Base-by-base conservation (phyloP, 2,888 invertebrate genomes). In the Nymphalis polychloros region DNA sequence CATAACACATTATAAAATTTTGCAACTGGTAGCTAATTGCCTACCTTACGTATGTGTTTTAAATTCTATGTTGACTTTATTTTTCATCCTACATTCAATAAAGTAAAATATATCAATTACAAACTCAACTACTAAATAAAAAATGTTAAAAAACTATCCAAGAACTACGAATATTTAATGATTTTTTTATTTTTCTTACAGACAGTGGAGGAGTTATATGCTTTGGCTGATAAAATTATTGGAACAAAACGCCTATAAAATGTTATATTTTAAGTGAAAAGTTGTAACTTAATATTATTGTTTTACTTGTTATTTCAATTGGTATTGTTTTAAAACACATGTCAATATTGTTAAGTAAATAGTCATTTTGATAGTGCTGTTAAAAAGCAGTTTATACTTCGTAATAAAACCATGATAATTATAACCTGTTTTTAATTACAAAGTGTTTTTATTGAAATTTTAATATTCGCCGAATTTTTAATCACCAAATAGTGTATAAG, bases 181-280 rank as follows among this genome's bases (percentile, higher is more conserved):
- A 16, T 8, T 23, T 41, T 70, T 67, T 59, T 68, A 52, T 69
- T 77, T 80, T 76, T 75, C 78, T 93, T 93, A 60, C 93, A 95
- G 95, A 94, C 94, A 4, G 95, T 96, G 61, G 95, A 95, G 76
- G 95, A 95, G 78, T 89, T 96, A 77, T 95, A 96, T 81, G 84
- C 89, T 16, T 85, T 95, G 75, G 95, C 95, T 5, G 95, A 95
- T 81, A 93, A 94, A 82, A 95, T 95, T 59, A 94, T 95, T 65
- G 95, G 92, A 76, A 85, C 83, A 2, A 92, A 92, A 81, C 89
- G 90, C 71, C 72, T 88, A 49, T 88, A 80, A 80, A 63, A 8
- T 23, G 6, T 1, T 53, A 17, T 41, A 59, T 57, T n/a, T 49
- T 62, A 52, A 63, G 49, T 47, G 27, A 46, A 55, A 66, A 27